phyloP scores from a whole-genome alignment of 2,797 vertebrate species.

The Clamator glandarius region DNA sequence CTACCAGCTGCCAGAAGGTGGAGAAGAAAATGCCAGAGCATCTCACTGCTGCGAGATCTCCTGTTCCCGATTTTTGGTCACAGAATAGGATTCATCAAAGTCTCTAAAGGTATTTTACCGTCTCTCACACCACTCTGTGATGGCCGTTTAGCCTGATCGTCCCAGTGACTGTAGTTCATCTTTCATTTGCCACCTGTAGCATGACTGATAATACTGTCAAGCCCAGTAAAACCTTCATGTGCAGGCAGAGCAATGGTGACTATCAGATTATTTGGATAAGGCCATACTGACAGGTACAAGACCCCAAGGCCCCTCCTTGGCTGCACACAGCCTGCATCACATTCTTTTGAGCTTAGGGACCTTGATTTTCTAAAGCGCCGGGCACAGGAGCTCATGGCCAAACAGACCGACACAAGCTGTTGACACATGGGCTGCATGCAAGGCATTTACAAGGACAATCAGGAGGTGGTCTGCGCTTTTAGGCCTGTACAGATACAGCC shows the following conservation, averaged over 20 bases:
- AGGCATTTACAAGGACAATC: not conserved
- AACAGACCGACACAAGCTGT: not conserved
- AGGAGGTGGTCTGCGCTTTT: not conserved
- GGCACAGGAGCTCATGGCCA: not conserved
- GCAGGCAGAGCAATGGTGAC: fast-evolving
- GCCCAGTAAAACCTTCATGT: not conserved
- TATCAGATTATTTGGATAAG: not conserved
- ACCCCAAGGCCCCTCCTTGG: not conserved
- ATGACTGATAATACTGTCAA: not conserved
- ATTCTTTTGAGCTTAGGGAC: not conserved
- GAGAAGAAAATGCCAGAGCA: not conserved
- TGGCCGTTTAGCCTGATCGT: not conserved
- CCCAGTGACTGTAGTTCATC: not conserved
- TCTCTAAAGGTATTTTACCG: not conserved
- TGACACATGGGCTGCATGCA: not conserved
- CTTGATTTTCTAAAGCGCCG: not conserved
- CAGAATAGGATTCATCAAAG: not conserved
- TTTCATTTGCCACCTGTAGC: not conserved
- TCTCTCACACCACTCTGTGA: not conserved
- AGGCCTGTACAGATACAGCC: not conserved
- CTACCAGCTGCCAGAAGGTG: not conserved
- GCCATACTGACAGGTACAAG: not conserved
- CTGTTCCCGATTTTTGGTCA: not conserved
- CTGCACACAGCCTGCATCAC: not conserved
- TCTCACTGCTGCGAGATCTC: not conserved